Base-by-base conservation (phyloP, 2,888 invertebrate species). In the Tachina fera region DNA sequence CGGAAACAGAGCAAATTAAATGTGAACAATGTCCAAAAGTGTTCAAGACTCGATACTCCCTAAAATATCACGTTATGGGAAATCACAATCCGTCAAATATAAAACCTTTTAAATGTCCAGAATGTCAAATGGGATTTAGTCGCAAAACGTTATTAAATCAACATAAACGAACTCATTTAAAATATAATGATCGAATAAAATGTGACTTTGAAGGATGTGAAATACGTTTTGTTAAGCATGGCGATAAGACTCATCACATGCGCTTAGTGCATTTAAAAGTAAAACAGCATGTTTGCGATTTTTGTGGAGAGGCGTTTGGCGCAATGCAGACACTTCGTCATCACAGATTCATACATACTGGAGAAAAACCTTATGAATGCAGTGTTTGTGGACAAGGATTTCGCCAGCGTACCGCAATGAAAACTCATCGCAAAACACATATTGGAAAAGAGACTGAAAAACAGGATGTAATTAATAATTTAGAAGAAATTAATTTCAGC, bases 291-390 rank as follows among this genome's bases (percentile, higher is more conserved):
- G 43, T 80, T 19, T 88, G 88, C 63, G 83, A 80, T 65, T 81
- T 86, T 53, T 88, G 88, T 53, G 84, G 86, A 0, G 87, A 87
- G 39, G 84, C 87, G 10, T 88, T 88, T 79, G 87, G 87, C 9
- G 87, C 85, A 9, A 83, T 83, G 58, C 87, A 87, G 49, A 87
- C 88, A 11, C 41, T 88, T 3, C 84, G 87, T 4, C 87, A 87
- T 83, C 88, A 88, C 63, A 79, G 84, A n/a, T 88, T 87, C n/a
- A 85, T 85, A 43, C 88, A 88, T 47, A 87, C 88, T 11, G 88
- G 88, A 0, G 88, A 88, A 65, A 88, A 88, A 65, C 88, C 88
- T 9, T 88, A 88, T 53, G 81, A 86, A 22, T 87, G 88, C 31
- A 86, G 83, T 49, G 72, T 87, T 56, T 88, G 88, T 58, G 87